Evolutionary conservation across 2,888 invertebrate genomes (phyloP).

Genomic region (Drosophila siamana): DNA sequence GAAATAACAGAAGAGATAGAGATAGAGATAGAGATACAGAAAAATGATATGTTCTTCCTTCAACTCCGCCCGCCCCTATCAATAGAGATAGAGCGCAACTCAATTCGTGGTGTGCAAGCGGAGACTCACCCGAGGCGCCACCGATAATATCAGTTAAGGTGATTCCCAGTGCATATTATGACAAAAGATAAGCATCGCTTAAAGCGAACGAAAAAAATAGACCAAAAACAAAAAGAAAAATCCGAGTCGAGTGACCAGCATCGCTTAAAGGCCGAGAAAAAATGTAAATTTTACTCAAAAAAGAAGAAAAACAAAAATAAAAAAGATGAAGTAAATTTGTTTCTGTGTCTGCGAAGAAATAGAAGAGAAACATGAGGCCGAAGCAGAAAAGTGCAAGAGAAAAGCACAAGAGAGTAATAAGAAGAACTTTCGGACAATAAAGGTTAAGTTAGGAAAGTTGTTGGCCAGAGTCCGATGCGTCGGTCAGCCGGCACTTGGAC

Average conservation of each 20-base stretch:
- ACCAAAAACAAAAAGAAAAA: constrained; percentile 23
- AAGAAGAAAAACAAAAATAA: not conserved
- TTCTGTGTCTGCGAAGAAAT: constrained; percentile 37
- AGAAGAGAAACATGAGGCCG: not conserved
- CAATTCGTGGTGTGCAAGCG: constrained; percentile 41
- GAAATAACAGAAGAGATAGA: not conserved
- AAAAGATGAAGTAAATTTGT: constrained; percentile 14
- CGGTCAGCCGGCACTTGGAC: constrained; percentile 21
- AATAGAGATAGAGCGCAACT: constrained; percentile 33
- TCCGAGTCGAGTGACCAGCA: constrained; percentile 41
- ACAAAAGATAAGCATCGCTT: constrained; percentile 79
- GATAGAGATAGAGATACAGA: constrained; percentile 23
- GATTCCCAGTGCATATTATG: constrained; percentile 83
- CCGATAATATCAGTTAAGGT: constrained; percentile 75
- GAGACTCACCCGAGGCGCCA: constrained; percentile 52
- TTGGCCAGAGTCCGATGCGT: constrained; percentile 35
- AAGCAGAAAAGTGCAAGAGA: constrained; percentile 36
- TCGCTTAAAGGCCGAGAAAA: constrained; percentile 64
- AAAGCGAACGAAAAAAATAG: constrained; percentile 50
- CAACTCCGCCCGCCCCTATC: constrained; percentile 21
- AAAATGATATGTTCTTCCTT: constrained; percentile 20
- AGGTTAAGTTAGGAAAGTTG: constrained; percentile 81
- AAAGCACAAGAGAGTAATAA: constrained; percentile 60
- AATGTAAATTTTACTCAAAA: constrained; percentile 69
- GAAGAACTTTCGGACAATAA: constrained; percentile 78